Evolutionary conservation across 2,113 vertebrate species (phyloP).

Genomic region (Ahaetulla prasina): DNA sequence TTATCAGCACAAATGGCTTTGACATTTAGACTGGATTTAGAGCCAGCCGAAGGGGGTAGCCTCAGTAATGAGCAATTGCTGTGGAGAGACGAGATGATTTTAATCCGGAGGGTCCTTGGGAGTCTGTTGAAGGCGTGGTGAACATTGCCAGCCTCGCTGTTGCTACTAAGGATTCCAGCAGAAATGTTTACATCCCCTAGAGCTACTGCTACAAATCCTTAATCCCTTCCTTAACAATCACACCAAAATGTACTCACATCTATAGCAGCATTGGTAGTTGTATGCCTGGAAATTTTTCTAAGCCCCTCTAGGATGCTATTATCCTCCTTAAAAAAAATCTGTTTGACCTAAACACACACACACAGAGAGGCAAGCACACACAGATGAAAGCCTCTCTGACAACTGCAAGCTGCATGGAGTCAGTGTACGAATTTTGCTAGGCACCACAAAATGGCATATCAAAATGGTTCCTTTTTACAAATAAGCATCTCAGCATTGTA

Average conservation of each 20-base stretch:
- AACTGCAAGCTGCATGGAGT: not conserved
- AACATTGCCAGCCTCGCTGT: not conserved
- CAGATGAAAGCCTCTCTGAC: not conserved
- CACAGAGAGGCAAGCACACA: not conserved
- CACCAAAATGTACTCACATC: not conserved
- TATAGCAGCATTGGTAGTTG: not conserved
- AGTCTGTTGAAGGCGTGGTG: not conserved
- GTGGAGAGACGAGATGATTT: not conserved
- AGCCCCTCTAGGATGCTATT: not conserved
- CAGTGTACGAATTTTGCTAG: slow-evolving; percentile 33
- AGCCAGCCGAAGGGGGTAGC: not conserved
- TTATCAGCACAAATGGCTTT: not conserved
- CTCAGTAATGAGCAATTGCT: not conserved
- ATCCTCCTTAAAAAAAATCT: not conserved
- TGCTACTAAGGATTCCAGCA: not conserved
- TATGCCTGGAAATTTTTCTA: not conserved
- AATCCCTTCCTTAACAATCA: not conserved
- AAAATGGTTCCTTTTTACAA: slow-evolving; percentile 33
- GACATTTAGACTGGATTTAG: not conserved
- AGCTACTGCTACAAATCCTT: not conserved
- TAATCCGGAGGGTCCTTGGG: not conserved
- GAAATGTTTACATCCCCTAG: not conserved
- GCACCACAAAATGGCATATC: slow-evolving; percentile 36
- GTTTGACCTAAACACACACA: not conserved
- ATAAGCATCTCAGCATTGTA: slow-evolving; percentile 50